phyloP scores from a whole-genome alignment of 2,888 invertebrate genomes.

The Ormyrus rosae region DNA sequence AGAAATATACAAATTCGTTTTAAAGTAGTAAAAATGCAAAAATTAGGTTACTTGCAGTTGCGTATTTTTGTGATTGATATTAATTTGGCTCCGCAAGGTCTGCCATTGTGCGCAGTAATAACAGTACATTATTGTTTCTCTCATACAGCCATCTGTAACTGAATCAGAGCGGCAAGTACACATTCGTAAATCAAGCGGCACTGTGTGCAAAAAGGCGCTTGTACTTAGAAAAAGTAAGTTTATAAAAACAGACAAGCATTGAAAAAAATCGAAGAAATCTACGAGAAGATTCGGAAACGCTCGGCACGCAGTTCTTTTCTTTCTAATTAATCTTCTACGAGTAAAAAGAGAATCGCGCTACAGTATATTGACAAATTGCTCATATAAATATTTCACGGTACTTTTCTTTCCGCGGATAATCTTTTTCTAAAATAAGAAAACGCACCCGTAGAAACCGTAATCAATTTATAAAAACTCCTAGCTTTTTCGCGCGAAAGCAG shows the following conservation, averaged over 20 bases:
- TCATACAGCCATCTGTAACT: neutral
- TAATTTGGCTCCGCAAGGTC: neutral
- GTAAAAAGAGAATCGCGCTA: neutral
- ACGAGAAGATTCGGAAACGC: conserved; percentile 20
- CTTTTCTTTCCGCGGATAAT: neutral
- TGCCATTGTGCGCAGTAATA: too few relatives aligned
- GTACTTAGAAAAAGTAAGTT: conserved; percentile 8
- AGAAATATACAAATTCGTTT: too few relatives aligned
- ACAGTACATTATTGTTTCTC: too few relatives aligned
- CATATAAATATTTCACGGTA: neutral
- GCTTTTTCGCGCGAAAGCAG: neutral
- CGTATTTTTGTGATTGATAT: neutral
- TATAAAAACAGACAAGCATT: conserved; percentile 26
- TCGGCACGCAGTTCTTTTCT: neutral
- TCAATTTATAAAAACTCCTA: neutral
- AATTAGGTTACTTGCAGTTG: neutral
- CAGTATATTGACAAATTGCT: neutral
- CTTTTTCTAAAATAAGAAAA: neutral
- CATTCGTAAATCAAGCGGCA: neutral
- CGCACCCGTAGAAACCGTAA: neutral
- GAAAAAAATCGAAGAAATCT: conserved; percentile 24
- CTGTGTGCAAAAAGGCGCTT: neutral
- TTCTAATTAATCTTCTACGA: neutral
- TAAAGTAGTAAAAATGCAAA: neutral
- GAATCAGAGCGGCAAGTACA: neutral